Conservation (phyloP, 2,797 vertebrate species). For the Sternarchorhynchus goeldii region DNA sequence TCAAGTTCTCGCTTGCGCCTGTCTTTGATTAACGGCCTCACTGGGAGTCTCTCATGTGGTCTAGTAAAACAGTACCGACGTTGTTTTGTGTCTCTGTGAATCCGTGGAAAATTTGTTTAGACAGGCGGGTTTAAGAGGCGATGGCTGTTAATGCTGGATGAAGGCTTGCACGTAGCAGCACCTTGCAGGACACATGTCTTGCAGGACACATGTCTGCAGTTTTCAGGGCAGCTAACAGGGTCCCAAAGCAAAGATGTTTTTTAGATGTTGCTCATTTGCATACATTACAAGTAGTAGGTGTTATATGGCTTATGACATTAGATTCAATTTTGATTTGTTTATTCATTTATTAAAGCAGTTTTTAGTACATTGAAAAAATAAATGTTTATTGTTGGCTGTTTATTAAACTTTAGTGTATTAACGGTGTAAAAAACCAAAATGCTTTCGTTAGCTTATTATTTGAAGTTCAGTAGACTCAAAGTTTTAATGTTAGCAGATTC, state of each 20-base stretch:
- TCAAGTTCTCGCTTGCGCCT: conserved; percentile 49
- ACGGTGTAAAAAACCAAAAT: no score
- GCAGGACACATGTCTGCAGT: no score
- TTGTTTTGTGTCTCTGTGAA: conserved; percentile 43
- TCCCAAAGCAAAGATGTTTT: conserved; percentile 46
- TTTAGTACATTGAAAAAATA: no score
- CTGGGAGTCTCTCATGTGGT: conserved; percentile 47
- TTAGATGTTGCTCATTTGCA: conserved; percentile 28
- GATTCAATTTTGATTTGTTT: background rate
- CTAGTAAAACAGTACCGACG: conserved; percentile 30
- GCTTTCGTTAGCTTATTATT: no score
- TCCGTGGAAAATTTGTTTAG: conserved; percentile 39
- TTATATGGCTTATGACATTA: background rate
- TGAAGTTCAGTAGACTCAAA: no score
- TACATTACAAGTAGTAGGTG: background rate
- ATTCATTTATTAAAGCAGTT: no score
- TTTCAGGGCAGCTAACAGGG: background rate
- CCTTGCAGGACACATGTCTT: background rate
- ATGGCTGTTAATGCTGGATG: conserved; percentile 29
- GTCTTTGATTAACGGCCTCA: conserved; percentile 46
- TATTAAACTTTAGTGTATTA: no score
- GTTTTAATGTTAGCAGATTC: no score
- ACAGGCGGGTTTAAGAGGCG: conserved; percentile 32
- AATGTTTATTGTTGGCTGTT: no score
- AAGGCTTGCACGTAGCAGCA: conserved; percentile 11